Base-by-base conservation (phyloP, 2,113 vertebrate genomes). In the Cebus imitator region DNA sequence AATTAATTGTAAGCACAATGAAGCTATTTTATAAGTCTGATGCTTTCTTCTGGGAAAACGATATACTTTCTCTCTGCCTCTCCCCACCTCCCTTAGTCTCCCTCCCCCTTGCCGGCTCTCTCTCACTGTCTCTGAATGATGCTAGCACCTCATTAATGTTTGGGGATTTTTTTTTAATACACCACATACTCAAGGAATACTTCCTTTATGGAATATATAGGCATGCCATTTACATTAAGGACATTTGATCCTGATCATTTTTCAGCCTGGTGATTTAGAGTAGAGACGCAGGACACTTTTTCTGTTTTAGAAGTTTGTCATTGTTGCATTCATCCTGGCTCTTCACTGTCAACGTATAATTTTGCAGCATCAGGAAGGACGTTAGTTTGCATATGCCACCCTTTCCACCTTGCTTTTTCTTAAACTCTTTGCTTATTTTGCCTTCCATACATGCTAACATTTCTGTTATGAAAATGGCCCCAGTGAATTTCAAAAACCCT, bases 341-440 rank as follows among this genome's bases (percentile, higher is more conserved):
- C 50, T 50, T 95, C 20, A 37, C n/a, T 92, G 52, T 79, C 35
- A 72, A 73, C 3, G 12, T 50, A 32, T 45, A 43, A 55, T 7
- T 93, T 94, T 85, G 37, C 2, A 48, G 45, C 21, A 76, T n/a
- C 12, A 20, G 30, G 12, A 92, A 89, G 64, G n/a, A 5, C 0
- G 25, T 58, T 37, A 78, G 66, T 48, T 40, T 18, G 12, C 57
- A 93, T 79, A 45, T 79, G 37, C 18, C 0, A 0, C 14, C n/a
- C 30, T 66, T 96, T 75, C 64, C 75, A 55, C 30, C 58, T 73
- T 66, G 21, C 20, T 57, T 90, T 83, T 85, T 45, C 55, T 68
- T 90, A 87, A 84, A 76, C 43, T 83, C 25, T 70, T 55, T 76
- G 2, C 80, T 87, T 37, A 78, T 66, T 93, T 66, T 96, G 64